A percentile compares a stretch with the other conserved stretches of the same genome.
Conservation (phyloP, 2,888 invertebrate genomes). For the Keiferia lycopersicella region DNA sequence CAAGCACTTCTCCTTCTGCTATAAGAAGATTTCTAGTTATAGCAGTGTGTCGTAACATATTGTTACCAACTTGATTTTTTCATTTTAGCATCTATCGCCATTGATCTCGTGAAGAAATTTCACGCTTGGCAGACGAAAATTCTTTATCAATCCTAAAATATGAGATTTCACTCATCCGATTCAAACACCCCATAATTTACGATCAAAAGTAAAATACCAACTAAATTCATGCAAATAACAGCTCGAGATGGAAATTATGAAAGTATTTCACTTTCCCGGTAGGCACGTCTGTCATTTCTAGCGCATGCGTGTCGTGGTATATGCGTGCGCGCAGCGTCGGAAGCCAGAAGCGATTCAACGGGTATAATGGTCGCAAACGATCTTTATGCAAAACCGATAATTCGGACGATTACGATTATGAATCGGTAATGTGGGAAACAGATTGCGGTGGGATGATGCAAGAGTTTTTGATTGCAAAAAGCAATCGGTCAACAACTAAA, state of each 20-base stretch:
- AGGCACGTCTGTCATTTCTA: slow-evolving; percentile 55
- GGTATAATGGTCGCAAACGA: slow-evolving; percentile 28
- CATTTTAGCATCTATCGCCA: no score
- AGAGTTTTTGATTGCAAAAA: not conserved
- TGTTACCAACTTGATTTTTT: no score
- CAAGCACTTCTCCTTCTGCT: no score
- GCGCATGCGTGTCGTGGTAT: slow-evolving; percentile 55
- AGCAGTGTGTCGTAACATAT: no score
- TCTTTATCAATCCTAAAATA: slow-evolving; percentile 12
- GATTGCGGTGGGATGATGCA: not conserved
- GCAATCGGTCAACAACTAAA: not conserved
- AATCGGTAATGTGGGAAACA: slow-evolving; percentile 24
- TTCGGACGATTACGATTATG: slow-evolving; percentile 30
- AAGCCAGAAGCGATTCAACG: slow-evolving; percentile 55
- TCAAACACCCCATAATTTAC: slow-evolving; percentile 4
- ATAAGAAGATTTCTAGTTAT: no score
- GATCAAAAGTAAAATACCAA: slow-evolving; percentile 13
- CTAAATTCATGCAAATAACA: slow-evolving; percentile 18
- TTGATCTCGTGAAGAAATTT: slow-evolving; percentile 2
- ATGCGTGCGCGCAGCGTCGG: slow-evolving; percentile 61
- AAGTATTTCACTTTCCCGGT: slow-evolving; percentile 53
- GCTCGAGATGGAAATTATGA: slow-evolving; percentile 17
- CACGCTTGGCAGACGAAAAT: not conserved
- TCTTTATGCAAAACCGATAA: slow-evolving; percentile 35
- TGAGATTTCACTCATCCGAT: slow-evolving; percentile 1